A percentile compares a stretch with the other conserved stretches of the same genome.
phyloP scores from a whole-genome alignment of 2,888 invertebrate genomes.

The Erannis defoliaria region DNA sequence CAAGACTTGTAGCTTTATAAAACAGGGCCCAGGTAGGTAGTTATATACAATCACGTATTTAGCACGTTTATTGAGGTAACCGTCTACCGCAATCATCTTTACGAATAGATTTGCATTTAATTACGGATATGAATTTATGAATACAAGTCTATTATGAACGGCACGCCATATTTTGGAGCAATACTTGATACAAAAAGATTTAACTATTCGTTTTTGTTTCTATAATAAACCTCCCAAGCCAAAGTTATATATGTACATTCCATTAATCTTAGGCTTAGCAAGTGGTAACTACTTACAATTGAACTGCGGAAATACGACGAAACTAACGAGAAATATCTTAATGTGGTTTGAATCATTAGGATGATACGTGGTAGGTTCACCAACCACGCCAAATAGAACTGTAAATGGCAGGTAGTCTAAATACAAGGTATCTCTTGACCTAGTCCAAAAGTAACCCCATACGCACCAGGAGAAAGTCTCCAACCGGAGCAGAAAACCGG shows the following conservation, averaged over 20 bases:
- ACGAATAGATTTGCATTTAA: conserved; percentile 26
- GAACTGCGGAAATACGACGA: too few relatives aligned
- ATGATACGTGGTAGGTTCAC: background rate
- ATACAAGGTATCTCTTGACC: background rate
- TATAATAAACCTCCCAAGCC: too few relatives aligned
- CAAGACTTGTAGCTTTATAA: too few relatives aligned
- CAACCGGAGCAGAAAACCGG: conserved; percentile 34
- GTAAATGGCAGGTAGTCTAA: background rate
- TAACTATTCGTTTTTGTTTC: too few relatives aligned
- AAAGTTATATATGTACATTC: too few relatives aligned
- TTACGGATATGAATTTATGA: conserved; percentile 13
- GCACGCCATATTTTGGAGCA: background rate
- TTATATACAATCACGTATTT: conserved; percentile 9
- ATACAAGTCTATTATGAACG: background rate
- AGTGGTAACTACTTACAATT: too few relatives aligned
- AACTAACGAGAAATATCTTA: too few relatives aligned
- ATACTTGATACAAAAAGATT: background rate
- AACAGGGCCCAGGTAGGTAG: background rate
- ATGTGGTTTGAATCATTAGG: too few relatives aligned
- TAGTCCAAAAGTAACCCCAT: background rate
- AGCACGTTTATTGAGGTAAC: conserved; percentile 21
- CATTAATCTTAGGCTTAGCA: too few relatives aligned
- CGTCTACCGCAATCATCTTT: conserved; percentile 4
- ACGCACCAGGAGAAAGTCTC: conserved; percentile 32
- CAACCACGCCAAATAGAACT: background rate